Conservation (phyloP, 2,888 invertebrate genomes). For the Lissonota sp. region DNA sequence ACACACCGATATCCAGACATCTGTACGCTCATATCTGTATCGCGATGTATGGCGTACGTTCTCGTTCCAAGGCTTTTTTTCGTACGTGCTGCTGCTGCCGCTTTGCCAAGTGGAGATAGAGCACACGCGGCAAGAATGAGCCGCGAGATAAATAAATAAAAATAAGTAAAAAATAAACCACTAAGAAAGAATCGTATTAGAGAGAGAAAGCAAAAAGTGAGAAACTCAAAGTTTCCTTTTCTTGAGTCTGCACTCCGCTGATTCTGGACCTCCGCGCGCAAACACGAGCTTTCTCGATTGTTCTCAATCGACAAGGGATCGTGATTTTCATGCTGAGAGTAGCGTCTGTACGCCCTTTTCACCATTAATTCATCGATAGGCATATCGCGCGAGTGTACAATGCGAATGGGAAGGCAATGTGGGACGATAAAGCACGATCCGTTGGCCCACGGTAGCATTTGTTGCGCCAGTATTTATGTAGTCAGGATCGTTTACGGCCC, state of each 20-base stretch:
- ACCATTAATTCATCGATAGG: not conserved
- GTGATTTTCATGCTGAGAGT: no score
- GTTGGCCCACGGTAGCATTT: slow-evolving; percentile 61
- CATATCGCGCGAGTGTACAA: not conserved
- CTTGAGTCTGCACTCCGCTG: slow-evolving; percentile 46
- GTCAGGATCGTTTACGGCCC: slow-evolving; percentile 62
- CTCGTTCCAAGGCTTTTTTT: slow-evolving; percentile 33
- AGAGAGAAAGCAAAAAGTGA: slow-evolving; percentile 9
- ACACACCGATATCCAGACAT: not conserved
- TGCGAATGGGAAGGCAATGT: not conserved
- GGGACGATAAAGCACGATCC: slow-evolving; percentile 45
- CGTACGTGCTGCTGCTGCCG: slow-evolving; percentile 17
- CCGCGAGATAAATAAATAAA: slow-evolving; percentile 51
- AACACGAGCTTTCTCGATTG: no score
- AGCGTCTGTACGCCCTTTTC: no score
- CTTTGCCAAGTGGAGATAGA: slow-evolving; percentile 20
- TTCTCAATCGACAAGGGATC: no score
- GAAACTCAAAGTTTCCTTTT: not conserved
- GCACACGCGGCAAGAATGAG: slow-evolving; percentile 53
- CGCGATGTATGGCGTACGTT: slow-evolving; percentile 24
- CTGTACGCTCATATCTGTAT: not conserved
- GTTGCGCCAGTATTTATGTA: slow-evolving; percentile 65
- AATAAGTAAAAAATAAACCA: slow-evolving; percentile 21
- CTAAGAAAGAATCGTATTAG: not conserved
- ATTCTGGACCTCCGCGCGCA: slow-evolving; percentile 26